phyloP scores from a whole-genome alignment of 2,797 vertebrate genomes.

The Anabas testudineus region DNA sequence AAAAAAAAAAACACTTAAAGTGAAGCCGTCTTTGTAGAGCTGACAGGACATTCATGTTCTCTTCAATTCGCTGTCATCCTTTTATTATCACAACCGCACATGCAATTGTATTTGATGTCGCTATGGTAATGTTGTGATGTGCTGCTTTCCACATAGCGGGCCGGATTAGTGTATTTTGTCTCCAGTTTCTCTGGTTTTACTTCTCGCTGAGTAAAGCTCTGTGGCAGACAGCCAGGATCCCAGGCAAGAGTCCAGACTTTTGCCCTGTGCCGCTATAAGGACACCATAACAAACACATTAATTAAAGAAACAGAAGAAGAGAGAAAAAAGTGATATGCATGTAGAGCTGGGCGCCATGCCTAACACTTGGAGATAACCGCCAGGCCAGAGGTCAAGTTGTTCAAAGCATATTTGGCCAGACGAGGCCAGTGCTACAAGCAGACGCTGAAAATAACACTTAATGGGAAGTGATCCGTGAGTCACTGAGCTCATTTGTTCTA shows the following conservation, averaged over 20 bases:
- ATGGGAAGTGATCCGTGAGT: conserved; percentile 43
- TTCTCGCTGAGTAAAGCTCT: conserved; percentile 14
- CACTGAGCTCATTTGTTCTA: conserved; percentile 46
- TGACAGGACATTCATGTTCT: conserved; percentile 20
- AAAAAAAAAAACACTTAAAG: conserved; percentile 4
- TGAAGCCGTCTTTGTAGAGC: conserved; percentile 9
- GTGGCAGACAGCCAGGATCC: conserved; percentile 43
- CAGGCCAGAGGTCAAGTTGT: conserved; percentile 42
- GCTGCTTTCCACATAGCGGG: conserved; percentile 12
- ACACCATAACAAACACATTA: conserved; percentile 45
- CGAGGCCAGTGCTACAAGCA: conserved; percentile 18
- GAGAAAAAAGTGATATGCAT: conserved; percentile 17
- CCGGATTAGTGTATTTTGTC: conserved; percentile 36
- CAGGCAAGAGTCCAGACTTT: conserved; percentile 40
- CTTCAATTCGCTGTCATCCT: conserved; percentile 30
- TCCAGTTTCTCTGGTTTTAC: conserved; percentile 30
- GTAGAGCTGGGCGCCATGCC: conserved; percentile 39
- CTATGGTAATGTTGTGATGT: conserved; percentile 20
- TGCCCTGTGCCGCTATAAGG: conserved; percentile 32
- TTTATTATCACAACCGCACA: conserved; percentile 9
- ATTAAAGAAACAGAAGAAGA: conserved; percentile 25
- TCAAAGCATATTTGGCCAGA: conserved; percentile 34
- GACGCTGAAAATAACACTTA: conserved; percentile 48
- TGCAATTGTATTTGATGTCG: conserved; percentile 12
- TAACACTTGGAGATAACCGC: conserved; percentile 32